A percentile compares a stretch with the other conserved stretches of the same genome.
These are phyloP conservation scores for Maniola jurtina DNA, from an alignment of 1,140 invertebrate genomes.

Conservation along the genomic window DNA sequence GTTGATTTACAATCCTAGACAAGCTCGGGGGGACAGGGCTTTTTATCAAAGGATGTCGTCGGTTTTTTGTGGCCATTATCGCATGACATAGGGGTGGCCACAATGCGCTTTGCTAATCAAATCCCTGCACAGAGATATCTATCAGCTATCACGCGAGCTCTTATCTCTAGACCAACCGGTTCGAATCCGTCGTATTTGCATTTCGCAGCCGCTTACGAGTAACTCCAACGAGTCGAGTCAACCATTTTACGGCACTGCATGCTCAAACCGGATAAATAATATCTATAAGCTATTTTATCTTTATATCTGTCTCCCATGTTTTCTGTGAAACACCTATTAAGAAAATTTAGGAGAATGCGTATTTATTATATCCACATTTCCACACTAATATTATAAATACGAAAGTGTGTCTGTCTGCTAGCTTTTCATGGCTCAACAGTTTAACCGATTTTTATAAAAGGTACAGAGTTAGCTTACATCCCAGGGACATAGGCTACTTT, in stretches of 20 bases:
- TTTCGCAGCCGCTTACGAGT: conserved; percentile 44
- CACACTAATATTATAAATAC: no score
- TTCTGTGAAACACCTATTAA: no score
- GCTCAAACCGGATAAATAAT: conserved; percentile 5
- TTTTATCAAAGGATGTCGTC: conserved; percentile 30
- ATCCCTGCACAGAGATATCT: conserved; percentile 32
- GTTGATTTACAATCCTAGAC: conserved; percentile 32
- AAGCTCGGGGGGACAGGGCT: conserved; percentile 19
- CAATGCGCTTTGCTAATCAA: conserved; percentile 32
- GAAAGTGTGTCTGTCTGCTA: no score
- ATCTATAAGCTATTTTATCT: background rate
- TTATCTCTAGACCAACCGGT: conserved; percentile 54
- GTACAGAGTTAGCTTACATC: no score
- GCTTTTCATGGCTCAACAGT: no score
- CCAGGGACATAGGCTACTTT: no score
- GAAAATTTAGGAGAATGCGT: no score
- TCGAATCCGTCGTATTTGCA: conserved; percentile 57
- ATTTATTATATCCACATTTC: no score
- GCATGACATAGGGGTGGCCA: conserved; percentile 23
- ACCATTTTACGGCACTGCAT: conserved; percentile 12
- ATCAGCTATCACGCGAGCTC: conserved; percentile 40
- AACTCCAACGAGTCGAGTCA: conserved; percentile 27
- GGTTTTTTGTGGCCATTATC: conserved; percentile 26
- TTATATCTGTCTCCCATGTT: no score
- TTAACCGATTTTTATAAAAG: no score